These are phyloP conservation scores for Eupithecia exiguata DNA, from an alignment of 2,888 invertebrate species.

Conservation along the genomic window DNA sequence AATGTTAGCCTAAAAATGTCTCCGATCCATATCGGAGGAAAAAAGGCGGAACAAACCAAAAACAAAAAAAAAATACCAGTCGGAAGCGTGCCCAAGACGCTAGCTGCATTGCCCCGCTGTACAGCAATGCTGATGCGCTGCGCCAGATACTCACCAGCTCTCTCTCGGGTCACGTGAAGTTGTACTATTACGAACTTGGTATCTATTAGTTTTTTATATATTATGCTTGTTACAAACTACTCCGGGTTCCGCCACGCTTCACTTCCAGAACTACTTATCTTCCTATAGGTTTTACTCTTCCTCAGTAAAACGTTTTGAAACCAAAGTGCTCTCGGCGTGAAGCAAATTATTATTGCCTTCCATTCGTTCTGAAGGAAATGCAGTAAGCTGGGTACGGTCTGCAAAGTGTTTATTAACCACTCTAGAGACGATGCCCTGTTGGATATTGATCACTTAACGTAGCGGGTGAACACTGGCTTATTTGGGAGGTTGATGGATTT, in stretches of 20 bases:
- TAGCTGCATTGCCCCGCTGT: no score
- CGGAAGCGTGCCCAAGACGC: no score
- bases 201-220: no score
- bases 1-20: no score
- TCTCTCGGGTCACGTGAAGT: no score
- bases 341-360: conserved; percentile 10
- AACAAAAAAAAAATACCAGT: no score
- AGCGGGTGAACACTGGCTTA: not conserved
- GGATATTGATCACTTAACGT: not conserved
- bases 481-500: not conserved
- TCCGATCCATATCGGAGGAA: no score
- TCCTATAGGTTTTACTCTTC: conserved; percentile 1
- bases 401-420: not conserved
- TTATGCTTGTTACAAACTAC: not conserved
- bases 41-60: no score
- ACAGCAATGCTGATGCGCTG: no score
- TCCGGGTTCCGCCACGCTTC: not conserved
- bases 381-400: not conserved
- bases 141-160: no score
- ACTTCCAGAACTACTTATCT: not conserved
- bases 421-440: not conserved
- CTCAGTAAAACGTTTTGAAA: conserved; percentile 3
- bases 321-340: conserved; percentile 2
- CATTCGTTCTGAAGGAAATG: conserved; percentile 4
- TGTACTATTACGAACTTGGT: no score